Evolutionary conservation across 2,113 vertebrate genomes (phyloP), one percentile per base, ranked within the genome.

Genomic region (Megaceryle torquata): DNA sequence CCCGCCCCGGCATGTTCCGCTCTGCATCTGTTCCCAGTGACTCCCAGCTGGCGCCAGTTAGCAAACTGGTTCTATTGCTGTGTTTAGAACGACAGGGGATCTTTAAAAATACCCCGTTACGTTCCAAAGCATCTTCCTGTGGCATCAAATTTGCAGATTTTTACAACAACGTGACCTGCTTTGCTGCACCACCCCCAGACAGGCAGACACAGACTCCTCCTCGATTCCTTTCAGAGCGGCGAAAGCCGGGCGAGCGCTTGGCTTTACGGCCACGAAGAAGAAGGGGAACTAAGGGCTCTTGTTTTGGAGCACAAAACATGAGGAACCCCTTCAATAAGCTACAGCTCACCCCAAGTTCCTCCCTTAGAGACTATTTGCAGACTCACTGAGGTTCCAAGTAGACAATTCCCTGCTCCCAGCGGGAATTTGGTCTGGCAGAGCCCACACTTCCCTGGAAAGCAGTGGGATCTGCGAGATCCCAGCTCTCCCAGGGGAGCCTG

Each of bases 391-490:
- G 25, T 56, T 31, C 53, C 25, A 14, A 56, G 53, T 1, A 26
- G 28, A 22, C 43, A 24, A 7, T 15, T 54, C 44, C 70, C 24
- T 41, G 3, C 13, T 50, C 9, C 86, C 60, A 51, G 31, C 8
- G 0, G 48, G 35, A 4, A 19, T 63, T n/a, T 16, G 54, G 48
- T 22, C 37, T 26, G 64, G n/a, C 50, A 79, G 51, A 51, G 31
- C 60, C 60, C 31, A 4, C 0, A 1, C 15, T 64, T 48, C 56
- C 70, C 76, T 21, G 46, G 82, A 15, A 60, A 86, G 64, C 8
- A 21, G 56, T 8, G 13, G 44, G 69, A 29, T 1, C 0, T 71
- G n/a, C 2, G 0, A 44, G 82, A 72, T 59, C 43, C 3, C 25
- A 35, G 65, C n/a, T 54, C 80, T 25, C 61, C 11, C 2, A 6